Base-by-base conservation (phyloP, 2,113 vertebrate genomes). In the Fukomys damarensis region DNA sequence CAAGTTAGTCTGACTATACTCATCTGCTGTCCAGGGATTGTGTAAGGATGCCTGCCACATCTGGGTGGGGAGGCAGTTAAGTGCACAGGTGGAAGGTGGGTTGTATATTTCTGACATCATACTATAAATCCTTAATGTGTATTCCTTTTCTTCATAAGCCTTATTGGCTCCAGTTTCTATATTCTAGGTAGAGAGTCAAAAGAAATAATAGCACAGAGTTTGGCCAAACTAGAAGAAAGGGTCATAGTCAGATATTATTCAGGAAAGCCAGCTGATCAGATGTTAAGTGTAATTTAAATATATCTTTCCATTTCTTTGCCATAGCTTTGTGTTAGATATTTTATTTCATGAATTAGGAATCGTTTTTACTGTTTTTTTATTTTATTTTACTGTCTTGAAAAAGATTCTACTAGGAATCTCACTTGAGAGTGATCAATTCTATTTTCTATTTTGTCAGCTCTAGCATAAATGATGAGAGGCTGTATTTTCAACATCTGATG, bases 281-380 rank as follows among this genome's bases (percentile, higher is more conserved):
- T 95, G 26, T 49, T 52, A 85, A 83, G 56, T 79, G 19, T 17
- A 86, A 84, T 85, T 81, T 89, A 56, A 63, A 54, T 13, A 14
- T n/a, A 56, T 52, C 8, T 81, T 91, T 96, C 85, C 38, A 81
- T 56, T 92, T 96, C 17, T 74, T 92, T 81, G 24, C 41, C 63
- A n/a, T 14, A n/a, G 22, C 3, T 72, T 79, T 35, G 22, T 77
- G 12, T 20, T 77, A 72, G 52, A 17, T 41, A 90, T 97, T 93
- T 85, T 89, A 90, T 58, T 86, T 28, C 49, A 46, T 46, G 20
- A 63, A 46, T 81, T 76, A 70, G 58, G 43, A 89, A 56, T 87
- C 19, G 26, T n/a, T 28, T 1, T 26, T 79, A 58, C 28, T 79
- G 7, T 35, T 72, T 94, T 86, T 30, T 66, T 12, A 6, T 5